Base-by-base conservation (phyloP, 2,888 invertebrate species). In the Philhelius pedissequus region DNA sequence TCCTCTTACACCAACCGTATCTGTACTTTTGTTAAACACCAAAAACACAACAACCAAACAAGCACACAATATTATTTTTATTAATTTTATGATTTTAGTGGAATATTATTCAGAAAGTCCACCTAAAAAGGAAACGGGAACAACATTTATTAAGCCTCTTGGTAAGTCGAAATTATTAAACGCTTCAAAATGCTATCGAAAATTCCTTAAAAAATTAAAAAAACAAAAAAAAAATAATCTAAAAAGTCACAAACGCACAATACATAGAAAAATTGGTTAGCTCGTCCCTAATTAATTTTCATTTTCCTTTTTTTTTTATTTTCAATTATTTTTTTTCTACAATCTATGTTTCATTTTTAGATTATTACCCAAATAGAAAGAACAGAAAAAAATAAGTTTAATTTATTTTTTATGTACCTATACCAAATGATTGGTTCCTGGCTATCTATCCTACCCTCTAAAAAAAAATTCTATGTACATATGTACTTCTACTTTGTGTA, bases 311-410 rank as follows among this genome's bases (percentile, higher is more conserved):
- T 68, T 48, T 15, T 48, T 48, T 48, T n/a, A n/a, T n/a, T n/a
- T n/a, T n/a, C n/a, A n/a, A n/a, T 48, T 13, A 22, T 75, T 58
- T 30, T 35, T 62, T 68, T 38, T 68, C 68, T 25, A 27, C 38
- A 18, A 22, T 68, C 38, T 54, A 43, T 60, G n/a, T 32, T 43
- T 71, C 32, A 30, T 71, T 52, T 70, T 71, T 80, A 84, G 84
- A 84, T 56, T 84, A 80, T 84, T 84, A 32, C 69, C 84, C 84
- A 80, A 84, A 84, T 80, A 80, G 84, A 84, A 79, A 80, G 58
- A 84, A 84, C 40, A 80, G 20, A 80, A 75, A 70, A 48, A 74
- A 78, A 74, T 79, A 50, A 80, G 71, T 80, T 80, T 75, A 69
- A 50, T 78, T 74, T 75, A 60, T 52, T 80, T 80, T 80, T 74